Percentiles rank a stretch among this genome's conserved stretches.
These are phyloP conservation scores for Jacana jacana DNA, from an alignment of 2,113 vertebrate genomes.

Conservation along the genomic window DNA sequence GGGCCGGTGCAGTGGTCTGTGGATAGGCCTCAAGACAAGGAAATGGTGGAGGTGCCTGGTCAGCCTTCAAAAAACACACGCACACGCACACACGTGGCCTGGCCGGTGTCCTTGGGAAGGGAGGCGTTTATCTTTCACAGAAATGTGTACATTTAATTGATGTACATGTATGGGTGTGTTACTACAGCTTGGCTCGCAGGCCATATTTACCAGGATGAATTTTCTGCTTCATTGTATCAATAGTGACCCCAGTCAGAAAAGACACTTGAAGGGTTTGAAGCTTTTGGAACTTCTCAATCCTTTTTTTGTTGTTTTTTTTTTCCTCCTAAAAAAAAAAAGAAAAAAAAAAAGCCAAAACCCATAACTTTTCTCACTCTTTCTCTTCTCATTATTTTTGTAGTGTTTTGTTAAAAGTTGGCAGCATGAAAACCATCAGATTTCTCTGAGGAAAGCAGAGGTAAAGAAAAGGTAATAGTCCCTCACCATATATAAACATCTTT, in stretches of 20 bases:
- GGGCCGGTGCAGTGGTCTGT: conserved; percentile 56
- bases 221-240: background rate
- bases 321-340: too few species aligned
- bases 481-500: background rate
- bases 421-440: background rate
- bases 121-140: conserved; percentile 71
- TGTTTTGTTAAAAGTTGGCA: conserved; percentile 17
- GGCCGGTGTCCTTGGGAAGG: conserved; percentile 75
- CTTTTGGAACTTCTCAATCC: background rate
- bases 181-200: background rate
- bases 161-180: background rate
- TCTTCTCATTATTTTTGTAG: conserved; percentile 18
- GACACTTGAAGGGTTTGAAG: background rate
- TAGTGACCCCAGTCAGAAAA: background rate
- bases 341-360: background rate
- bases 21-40: conserved; percentile 82
- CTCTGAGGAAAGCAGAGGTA: background rate
- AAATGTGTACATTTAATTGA: background rate
- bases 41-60: conserved; percentile 87
- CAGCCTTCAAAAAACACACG: conserved; percentile 78
- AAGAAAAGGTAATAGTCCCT: background rate
- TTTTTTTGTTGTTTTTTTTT: too few species aligned
- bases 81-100: conserved; percentile 52
- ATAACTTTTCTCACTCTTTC: background rate
- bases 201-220: background rate